These are phyloP conservation scores for Atrina japonica DNA, from an alignment of 2,888 invertebrate species.

Conservation along the genomic window DNA sequence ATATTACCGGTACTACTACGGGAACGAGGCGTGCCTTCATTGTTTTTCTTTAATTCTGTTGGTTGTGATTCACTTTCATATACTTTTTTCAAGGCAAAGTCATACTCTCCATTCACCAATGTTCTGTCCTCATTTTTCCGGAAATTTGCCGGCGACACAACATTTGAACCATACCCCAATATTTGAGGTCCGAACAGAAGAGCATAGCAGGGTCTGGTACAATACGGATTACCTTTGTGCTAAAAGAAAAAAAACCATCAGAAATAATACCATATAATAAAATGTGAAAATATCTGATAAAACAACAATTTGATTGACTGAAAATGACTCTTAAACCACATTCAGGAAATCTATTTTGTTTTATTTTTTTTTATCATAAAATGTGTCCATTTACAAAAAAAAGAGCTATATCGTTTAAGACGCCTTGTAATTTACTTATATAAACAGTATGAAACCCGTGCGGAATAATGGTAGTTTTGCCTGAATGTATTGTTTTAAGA, in stretches of 20 bases:
- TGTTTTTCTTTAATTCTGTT: not conserved
- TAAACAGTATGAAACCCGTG: too few species aligned
- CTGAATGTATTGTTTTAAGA: too few species aligned
- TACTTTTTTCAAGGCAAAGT: slow-evolving; percentile 28
- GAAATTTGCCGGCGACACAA: slow-evolving; percentile 72
- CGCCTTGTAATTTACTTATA: too few species aligned
- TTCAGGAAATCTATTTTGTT: too few species aligned
- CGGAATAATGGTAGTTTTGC: too few species aligned
- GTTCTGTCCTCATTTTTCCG: slow-evolving; percentile 44
- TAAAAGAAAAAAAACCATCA: slow-evolving; percentile 74
- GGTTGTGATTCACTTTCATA: slow-evolving; percentile 15
- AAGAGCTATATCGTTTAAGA: too few species aligned
- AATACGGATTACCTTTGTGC: slow-evolving; percentile 92
- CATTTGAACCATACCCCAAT: slow-evolving; percentile 87
- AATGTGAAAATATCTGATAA: too few species aligned
- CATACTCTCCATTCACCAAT: slow-evolving; percentile 36
- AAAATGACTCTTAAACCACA: too few species aligned
- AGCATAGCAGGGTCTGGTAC: slow-evolving; percentile 91
- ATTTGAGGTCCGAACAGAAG: slow-evolving; percentile 91
- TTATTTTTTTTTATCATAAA: too few species aligned
- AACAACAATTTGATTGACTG: too few species aligned
- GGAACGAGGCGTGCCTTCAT: not conserved
- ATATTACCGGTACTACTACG: slow-evolving; percentile 8
- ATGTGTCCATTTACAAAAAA: too few species aligned
- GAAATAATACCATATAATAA: too few species aligned